Conservation (phyloP, 2,797 vertebrate genomes). For the Arrhamphus sclerolepis region DNA sequence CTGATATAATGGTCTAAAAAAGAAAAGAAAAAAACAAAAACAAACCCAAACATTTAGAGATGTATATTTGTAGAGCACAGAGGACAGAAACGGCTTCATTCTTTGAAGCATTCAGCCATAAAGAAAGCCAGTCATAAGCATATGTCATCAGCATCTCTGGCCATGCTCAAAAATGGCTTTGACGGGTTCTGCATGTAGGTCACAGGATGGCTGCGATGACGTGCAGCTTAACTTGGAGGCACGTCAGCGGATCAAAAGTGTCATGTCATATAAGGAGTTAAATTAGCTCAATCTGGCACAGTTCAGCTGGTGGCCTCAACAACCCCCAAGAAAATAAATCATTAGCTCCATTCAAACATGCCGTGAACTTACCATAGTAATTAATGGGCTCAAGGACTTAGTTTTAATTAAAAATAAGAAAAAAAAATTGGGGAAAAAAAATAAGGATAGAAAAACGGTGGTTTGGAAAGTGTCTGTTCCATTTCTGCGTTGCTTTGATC, state of each 20-base stretch:
- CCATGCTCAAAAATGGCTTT: slow-evolving; percentile 7
- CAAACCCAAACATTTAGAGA: neutral
- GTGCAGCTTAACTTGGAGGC: slow-evolving; percentile 34
- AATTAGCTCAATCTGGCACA: slow-evolving; percentile 30
- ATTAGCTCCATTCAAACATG: slow-evolving; percentile 40
- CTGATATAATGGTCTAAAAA: too few relatives aligned
- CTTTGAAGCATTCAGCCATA: slow-evolving; percentile 5
- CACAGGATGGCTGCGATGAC: slow-evolving; percentile 22
- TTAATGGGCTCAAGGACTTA: slow-evolving; percentile 31
- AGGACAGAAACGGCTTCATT: neutral
- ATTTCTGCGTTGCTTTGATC: slow-evolving; percentile 44
- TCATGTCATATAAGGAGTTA: slow-evolving; percentile 29
- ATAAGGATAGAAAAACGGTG: neutral
- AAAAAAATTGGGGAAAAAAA: slow-evolving; percentile 5
- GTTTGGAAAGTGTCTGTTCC: slow-evolving; percentile 19
- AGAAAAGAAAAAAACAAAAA: too few relatives aligned
- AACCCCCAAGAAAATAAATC: slow-evolving; percentile 20
- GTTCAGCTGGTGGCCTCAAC: slow-evolving; percentile 13
- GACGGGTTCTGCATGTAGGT: slow-evolving; percentile 24
- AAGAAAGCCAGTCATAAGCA: slow-evolving; percentile 19
- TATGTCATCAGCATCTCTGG: neutral
- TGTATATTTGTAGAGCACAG: neutral
- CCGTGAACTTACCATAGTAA: slow-evolving; percentile 28
- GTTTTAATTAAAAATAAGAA: slow-evolving; percentile 44
- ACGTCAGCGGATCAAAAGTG: slow-evolving; percentile 10